Evolutionary conservation across 92 coral and sea anemone genomes (phyloP), one percentile per base, ranked within the genome.

Genomic region (Paramuricea clavata): DNA sequence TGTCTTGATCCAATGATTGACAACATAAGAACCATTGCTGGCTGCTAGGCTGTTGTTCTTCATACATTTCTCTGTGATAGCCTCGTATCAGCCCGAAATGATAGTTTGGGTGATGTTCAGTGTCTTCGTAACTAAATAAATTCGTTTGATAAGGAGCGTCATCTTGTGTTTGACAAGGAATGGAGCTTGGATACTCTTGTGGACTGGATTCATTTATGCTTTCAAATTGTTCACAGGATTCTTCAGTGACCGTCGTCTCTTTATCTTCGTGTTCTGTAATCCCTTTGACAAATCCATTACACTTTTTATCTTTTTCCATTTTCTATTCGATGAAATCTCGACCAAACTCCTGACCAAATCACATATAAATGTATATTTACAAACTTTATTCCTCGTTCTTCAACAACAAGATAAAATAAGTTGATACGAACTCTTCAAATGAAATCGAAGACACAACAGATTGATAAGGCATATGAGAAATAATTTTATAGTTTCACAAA

Each of bases 11-110:
- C 8, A 88, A 26, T 49, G 97, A 87, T 21, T 89, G 94, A 50
- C 98, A 94, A 60, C 99, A 94, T 35, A 61, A 22, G 22, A 6
- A 59, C 32, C n/a, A 47, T 3, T 89, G 61, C 25, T 78, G 34
- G 2, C n/a, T n/a, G n/a, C n/a, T n/a, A n/a, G 52, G 54, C 49
- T 70, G 92, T 8, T 85, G 54, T 26, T 91, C 92, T 43, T 94
- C 98, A 67, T 96, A 93, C 99, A 96, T 93, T 83, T 96, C 97
- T 23, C 92, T 91, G 79, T 96, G 99, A 52, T 93, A 96, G 2
- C 99, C 99, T 28, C 99, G 93, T 69, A 96, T 96, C 52, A 96
- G 95, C 13, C 99, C 99, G 73, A 96, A 90, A 41, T 79, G 71
- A 28, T 57, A 79, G 67, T 79, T 65, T 0, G 72, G 42, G 23